A percentile compares a stretch with the other conserved stretches of the same genome.
These are phyloP conservation scores for Eleginops maclovinus DNA, from an alignment of 2,113 vertebrate species.

Conservation along the genomic window DNA sequence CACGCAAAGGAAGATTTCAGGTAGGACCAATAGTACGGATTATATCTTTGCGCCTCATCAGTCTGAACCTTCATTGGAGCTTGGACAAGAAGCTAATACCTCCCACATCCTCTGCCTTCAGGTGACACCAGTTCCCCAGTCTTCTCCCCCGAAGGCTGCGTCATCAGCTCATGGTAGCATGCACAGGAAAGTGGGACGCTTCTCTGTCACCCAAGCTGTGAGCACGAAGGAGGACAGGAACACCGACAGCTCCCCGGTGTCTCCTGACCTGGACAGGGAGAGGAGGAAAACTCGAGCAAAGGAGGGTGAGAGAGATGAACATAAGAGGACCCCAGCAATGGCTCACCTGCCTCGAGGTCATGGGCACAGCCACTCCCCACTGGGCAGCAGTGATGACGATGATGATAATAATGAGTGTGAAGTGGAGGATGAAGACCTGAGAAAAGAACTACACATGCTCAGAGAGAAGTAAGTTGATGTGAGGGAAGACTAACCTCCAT, in stretches of 20 bases:
- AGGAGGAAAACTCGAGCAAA: slow-evolving; percentile 76
- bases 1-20: slow-evolving; percentile 81
- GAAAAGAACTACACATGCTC: slow-evolving; percentile 88
- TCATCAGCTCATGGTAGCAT: slow-evolving; percentile 52
- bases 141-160: slow-evolving; percentile 49
- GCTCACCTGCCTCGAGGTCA: slow-evolving; percentile 59
- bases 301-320: slow-evolving; percentile 77
- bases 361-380: slow-evolving; percentile 86
- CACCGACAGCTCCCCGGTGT: slow-evolving; percentile 79
- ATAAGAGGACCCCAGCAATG: slow-evolving; percentile 69
- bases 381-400: slow-evolving; percentile 90
- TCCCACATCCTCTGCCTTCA: slow-evolving; percentile 57
- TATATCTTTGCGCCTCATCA: not conserved
- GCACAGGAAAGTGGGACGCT: slow-evolving; percentile 84
- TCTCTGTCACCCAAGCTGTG: slow-evolving; percentile 82
- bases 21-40: slow-evolving; percentile 43
- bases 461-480: slow-evolving; percentile 88
- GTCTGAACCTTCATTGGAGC: not conserved
- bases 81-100: not conserved
- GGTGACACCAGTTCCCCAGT: slow-evolving; percentile 87
- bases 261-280: slow-evolving; percentile 76
- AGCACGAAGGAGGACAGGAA: slow-evolving; percentile 68
- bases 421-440: slow-evolving; percentile 90
- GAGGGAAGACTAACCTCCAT: not conserved
- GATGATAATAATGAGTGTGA: slow-evolving; percentile 88